These are phyloP conservation scores for Stratiomys singularior DNA, from an alignment of 2,888 invertebrate species.

Conservation along the genomic window DNA sequence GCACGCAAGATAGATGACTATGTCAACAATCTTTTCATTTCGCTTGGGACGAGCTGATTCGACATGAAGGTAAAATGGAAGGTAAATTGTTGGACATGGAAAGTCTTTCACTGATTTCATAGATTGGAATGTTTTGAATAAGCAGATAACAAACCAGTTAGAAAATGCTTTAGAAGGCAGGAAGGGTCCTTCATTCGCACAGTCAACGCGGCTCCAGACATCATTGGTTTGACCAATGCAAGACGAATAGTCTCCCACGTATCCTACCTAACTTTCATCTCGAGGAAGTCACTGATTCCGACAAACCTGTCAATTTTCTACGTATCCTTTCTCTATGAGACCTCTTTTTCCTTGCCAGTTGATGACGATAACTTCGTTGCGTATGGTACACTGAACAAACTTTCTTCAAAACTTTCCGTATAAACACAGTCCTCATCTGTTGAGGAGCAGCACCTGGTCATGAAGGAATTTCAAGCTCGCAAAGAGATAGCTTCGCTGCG, in stretches of 20 bases:
- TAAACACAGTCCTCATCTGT: background rate
- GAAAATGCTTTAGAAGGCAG: background rate
- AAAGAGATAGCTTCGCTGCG: conserved; percentile 14
- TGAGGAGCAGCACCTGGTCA: conserved; percentile 19
- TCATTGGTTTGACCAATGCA: no score
- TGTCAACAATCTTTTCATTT: conserved; percentile 10
- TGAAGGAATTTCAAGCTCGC: conserved; percentile 28
- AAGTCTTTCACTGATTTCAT: background rate
- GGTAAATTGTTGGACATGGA: background rate
- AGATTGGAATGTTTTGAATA: background rate
- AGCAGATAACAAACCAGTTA: background rate
- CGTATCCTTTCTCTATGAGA: no score
- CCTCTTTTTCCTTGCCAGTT: no score
- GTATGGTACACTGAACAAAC: no score
- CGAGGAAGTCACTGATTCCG: no score
- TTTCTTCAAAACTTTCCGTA: background rate
- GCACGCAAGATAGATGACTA: conserved; percentile 17
- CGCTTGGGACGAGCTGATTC: background rate
- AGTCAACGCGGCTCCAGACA: no score
- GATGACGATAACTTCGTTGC: no score
- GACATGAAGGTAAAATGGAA: background rate
- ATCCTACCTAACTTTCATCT: no score
- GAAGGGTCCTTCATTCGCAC: no score
- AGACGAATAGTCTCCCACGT: no score
- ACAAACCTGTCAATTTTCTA: no score